Evolutionary conservation across 2,888 invertebrate species (phyloP).

Genomic region (Scaptomyza polygonia): DNA sequence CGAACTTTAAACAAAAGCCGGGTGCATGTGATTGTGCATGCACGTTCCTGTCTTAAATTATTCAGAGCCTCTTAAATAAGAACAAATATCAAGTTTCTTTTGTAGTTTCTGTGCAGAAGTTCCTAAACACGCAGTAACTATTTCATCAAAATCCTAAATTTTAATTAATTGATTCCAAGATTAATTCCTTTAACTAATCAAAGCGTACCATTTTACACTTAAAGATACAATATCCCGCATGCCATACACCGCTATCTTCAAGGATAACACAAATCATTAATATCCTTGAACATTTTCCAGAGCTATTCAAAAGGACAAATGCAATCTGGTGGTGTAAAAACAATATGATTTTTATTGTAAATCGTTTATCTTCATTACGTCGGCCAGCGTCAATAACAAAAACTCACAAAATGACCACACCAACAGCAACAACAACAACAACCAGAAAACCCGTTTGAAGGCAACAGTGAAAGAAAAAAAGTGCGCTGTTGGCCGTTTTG

Average conservation of each 20-base stretch:
- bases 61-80: neutral
- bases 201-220: neutral
- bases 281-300: conserved; percentile 45
- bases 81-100: neutral
- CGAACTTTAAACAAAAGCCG: neutral
- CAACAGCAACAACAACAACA: conserved; percentile 39
- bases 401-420: conserved; percentile 47
- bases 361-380: conserved; percentile 78
- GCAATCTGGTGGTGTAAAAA: conserved; percentile 57
- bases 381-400: conserved; percentile 54
- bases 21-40: neutral
- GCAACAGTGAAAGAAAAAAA: conserved; percentile 25
- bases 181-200: conserved; percentile 1
- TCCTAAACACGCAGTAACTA: too few species aligned
- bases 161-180: neutral
- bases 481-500: conserved; percentile 30
- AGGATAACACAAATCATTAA: conserved; percentile 39
- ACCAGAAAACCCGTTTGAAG: conserved; percentile 48
- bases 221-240: conserved; percentile 29
- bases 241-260: neutral
- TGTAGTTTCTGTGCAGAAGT: neutral
- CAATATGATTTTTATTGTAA: conserved; percentile 68
- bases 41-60: neutral
- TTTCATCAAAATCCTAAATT: neutral
- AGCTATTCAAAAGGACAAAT: conserved; percentile 12